Conservation (phyloP, 2,113 vertebrate genomes). For the Zosterops borbonicus region DNA sequence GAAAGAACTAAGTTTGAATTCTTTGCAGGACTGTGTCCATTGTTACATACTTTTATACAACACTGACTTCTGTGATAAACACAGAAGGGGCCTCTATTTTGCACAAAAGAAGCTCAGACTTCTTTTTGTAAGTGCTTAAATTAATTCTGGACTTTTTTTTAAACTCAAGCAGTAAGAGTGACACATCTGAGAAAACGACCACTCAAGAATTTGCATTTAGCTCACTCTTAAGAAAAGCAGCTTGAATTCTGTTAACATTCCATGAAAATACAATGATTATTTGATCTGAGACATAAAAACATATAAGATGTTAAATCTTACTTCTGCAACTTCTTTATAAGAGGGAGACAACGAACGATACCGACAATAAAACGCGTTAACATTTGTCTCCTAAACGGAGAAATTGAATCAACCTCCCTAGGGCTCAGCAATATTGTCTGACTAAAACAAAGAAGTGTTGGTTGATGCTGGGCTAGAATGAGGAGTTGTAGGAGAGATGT, state of each 20-base stretch:
- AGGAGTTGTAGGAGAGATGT: background rate
- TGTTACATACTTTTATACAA: background rate
- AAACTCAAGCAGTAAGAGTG: background rate
- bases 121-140: background rate
- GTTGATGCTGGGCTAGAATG: no score
- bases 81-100: background rate
- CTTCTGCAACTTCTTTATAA: background rate
- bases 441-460: background rate
- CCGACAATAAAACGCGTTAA: rapidly evolving
- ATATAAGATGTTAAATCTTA: background rate
- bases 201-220: background rate
- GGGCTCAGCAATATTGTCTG: background rate
- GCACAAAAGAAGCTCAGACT: background rate
- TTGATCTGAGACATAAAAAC: background rate
- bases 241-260: background rate
- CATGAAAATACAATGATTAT: background rate
- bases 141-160: background rate
- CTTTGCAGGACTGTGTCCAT: background rate
- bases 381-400: rapidly evolving
- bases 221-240: background rate
- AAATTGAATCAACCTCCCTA: background rate
- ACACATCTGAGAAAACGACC: rapidly evolving
- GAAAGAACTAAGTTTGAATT: background rate
- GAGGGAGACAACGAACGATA: background rate
- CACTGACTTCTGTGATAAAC: background rate